Evolutionary conservation across 2,797 vertebrate species (phyloP), one percentile per base, ranked within the genome.

Genomic region (Chelmon rostratus): DNA sequence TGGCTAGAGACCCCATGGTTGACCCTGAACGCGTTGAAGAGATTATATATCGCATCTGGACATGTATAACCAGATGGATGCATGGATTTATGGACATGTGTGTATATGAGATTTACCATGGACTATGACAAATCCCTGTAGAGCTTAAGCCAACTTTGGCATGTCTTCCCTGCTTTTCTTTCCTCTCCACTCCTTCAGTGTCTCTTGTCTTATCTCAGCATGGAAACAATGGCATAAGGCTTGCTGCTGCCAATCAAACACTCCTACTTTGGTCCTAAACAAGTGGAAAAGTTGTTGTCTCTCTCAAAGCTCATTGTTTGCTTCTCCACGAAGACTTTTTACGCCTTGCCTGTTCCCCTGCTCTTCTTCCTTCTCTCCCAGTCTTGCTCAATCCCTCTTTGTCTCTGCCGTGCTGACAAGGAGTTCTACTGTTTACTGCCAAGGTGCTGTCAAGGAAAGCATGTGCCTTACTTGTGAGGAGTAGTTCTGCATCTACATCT

Each of bases 291-390:
- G 49, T 77, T 77, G 23, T 70, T 35, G 18, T 61, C 52, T 65
- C 52, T 72, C 61, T 79, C 68, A 53, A 37, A 72, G 25, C 57
- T 72, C 23, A 68, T 73, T 80, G 66, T 85, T 82, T 81, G 47
- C 69, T 82, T 77, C 52, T 67, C 49, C 58, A 84, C 66, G 50
- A 72, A 68, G 40, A 46, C 35, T 50, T 69, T 73, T 78, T 52
- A 72, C 56, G 59, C 56, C 58, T 66, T 21, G 1, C 33, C 35
- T 37, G 37, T n/a, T 50, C 49, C 56, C 65, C 40, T 42, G 49
- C 28, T 50, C 18, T 35, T 19, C 42, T 25, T 59, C 46, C 8
- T 9, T 33, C 53, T 54, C 49, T 57, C 23, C 25, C 19, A 18
- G n/a, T 62, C 37, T 61, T 9, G 1, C n/a, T 56, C 0, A 3